These are phyloP conservation scores for Antheraea mylitta DNA, from an alignment of 1,140 invertebrate genomes.

Conservation along the genomic window DNA sequence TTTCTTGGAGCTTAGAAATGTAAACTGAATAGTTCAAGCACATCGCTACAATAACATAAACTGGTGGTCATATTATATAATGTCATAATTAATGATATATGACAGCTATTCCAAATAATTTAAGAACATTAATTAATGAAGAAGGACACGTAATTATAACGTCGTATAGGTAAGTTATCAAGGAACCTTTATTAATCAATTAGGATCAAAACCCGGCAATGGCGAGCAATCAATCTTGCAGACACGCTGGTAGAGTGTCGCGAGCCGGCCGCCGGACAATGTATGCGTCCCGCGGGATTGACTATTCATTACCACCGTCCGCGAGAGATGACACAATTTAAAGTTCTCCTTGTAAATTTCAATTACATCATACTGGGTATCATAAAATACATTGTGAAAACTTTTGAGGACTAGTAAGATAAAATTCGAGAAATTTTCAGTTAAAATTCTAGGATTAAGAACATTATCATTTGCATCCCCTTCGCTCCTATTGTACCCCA, in stretches of 20 bases:
- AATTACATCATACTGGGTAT: neutral
- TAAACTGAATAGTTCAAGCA: no score
- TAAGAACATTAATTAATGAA: neutral
- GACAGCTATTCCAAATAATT: no score
- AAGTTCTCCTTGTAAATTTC: neutral
- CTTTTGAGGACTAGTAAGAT: no score
- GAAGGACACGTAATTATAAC: neutral
- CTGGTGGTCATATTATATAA: no score
- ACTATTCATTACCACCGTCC: slow-evolving; percentile 33
- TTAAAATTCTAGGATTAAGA: no score
- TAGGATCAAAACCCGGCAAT: neutral
- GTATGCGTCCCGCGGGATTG: slow-evolving; percentile 43
- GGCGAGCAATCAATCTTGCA: slow-evolving; percentile 23
- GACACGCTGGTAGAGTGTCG: neutral
- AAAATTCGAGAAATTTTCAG: no score
- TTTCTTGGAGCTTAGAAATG: no score
- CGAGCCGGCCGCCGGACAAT: slow-evolving; percentile 21
- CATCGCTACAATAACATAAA: no score
- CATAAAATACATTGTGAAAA: neutral
- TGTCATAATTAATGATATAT: no score
- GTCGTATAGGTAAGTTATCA: neutral
- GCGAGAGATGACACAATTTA: slow-evolving; percentile 16
- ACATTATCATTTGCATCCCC: no score
- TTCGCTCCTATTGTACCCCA: no score
- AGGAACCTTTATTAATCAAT: slow-evolving; percentile 1